Conservation (phyloP, 2,888 invertebrate species). For the Netelia inedita region DNA sequence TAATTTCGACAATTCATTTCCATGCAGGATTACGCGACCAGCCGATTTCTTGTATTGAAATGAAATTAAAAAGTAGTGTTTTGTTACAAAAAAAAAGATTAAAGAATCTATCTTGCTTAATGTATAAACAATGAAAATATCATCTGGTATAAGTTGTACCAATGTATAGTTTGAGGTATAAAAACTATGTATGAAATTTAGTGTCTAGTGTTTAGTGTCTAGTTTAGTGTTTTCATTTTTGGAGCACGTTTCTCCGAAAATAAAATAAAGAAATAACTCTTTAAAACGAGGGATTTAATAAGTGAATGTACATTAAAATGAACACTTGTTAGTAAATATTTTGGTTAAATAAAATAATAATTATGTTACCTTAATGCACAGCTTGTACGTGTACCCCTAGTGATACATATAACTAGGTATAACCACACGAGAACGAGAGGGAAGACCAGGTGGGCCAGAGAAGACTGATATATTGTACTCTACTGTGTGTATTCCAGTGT, state of each 20-base stretch:
- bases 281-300: background rate
- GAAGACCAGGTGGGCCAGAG: background rate
- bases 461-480: too few relatives aligned
- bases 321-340: constrained; percentile 2
- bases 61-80: background rate
- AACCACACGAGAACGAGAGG: background rate
- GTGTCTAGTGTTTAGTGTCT: too few relatives aligned
- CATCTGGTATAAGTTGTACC: background rate
- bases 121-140: background rate
- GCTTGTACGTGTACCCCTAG: background rate
- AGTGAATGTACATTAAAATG: constrained; percentile 2
- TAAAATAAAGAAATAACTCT: background rate
- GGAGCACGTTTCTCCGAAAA: constrained; percentile 1
- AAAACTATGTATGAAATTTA: background rate
- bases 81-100: background rate
- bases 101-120: background rate
- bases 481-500: too few relatives aligned
- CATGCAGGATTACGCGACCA: background rate
- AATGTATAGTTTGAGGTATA: background rate
- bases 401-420: constrained; percentile 1
- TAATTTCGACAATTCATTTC: background rate
- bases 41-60: background rate
- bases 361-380: constrained; percentile 6
- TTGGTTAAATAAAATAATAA: constrained; percentile 1
- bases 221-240: constrained; percentile 6